Conservation (phyloP, 2,888 invertebrate species). For the Drosophila incognita region DNA sequence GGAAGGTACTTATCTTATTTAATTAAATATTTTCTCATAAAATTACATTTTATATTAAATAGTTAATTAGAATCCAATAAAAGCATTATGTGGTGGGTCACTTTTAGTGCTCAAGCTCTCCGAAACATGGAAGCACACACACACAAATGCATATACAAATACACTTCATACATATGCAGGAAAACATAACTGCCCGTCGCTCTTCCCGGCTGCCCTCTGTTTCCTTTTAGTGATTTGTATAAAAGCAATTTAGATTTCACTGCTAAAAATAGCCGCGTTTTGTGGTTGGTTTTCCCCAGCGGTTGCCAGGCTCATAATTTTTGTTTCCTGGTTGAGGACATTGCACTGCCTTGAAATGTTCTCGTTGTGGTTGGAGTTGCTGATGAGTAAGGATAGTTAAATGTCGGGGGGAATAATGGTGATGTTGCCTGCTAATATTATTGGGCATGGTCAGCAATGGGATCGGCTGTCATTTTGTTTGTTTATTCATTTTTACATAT, state of each 20-base stretch:
- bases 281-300: constrained; percentile 37
- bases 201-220: background rate
- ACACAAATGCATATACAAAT: background rate
- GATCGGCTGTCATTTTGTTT: constrained; percentile 42
- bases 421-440: constrained; percentile 8
- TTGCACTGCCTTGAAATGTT: constrained; percentile 75
- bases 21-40: background rate
- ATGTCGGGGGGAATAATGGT: background rate
- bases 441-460: constrained; percentile 40
- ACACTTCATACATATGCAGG: constrained; percentile 1
- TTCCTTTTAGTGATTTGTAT: constrained; percentile 42
- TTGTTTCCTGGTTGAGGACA: constrained; percentile 68
- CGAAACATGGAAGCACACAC: constrained; percentile 14
- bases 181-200: constrained; percentile 48
- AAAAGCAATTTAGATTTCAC: constrained; percentile 61
- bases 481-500: background rate
- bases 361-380: constrained; percentile 7
- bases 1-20: background rate
- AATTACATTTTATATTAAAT: background rate
- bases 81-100: no score
- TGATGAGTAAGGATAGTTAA: constrained; percentile 5
- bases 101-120: constrained; percentile 15
- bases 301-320: constrained; percentile 58
- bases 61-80: background rate
- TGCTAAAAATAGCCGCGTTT: constrained; percentile 66